Percentiles rank a stretch among this genome's conserved stretches.
phyloP scores from a whole-genome alignment of 2,113 vertebrate genomes.

The Nestor notabilis region DNA sequence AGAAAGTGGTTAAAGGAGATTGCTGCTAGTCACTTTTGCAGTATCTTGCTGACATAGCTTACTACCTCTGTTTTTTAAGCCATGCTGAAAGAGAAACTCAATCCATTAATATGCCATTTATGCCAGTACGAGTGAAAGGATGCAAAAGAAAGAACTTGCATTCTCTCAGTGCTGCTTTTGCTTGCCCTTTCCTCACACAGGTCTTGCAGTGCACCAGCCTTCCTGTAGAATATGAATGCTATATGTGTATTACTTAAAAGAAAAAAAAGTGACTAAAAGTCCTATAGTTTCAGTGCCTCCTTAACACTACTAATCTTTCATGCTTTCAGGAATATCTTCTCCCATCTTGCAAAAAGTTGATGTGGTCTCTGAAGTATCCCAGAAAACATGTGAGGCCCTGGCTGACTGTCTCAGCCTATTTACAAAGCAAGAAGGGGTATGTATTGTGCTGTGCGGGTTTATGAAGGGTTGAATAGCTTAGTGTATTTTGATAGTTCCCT shows the following conservation, averaged over 20 bases:
- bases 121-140: background rate
- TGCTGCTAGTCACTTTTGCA: background rate
- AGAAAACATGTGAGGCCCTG: constrained; percentile 82
- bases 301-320: background rate
- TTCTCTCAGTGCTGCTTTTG: background rate
- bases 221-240: background rate
- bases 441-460: background rate
- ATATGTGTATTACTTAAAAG: background rate
- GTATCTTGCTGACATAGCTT: background rate
- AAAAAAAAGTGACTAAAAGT: background rate
- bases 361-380: constrained; percentile 85
- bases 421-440: constrained; percentile 89
- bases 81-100: background rate
- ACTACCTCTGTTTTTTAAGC: background rate
- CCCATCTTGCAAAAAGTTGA: constrained; percentile 82
- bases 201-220: background rate
- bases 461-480: background rate
- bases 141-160: background rate
- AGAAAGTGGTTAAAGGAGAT: background rate
- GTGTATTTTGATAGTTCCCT: background rate
- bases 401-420: constrained; percentile 85
- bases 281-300: background rate
- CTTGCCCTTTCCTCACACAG: background rate
- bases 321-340: constrained; percentile 78
- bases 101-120: background rate